These are phyloP conservation scores for Melanaphis sacchari DNA, from an alignment of 1,140 invertebrate genomes.

Conservation along the genomic window DNA sequence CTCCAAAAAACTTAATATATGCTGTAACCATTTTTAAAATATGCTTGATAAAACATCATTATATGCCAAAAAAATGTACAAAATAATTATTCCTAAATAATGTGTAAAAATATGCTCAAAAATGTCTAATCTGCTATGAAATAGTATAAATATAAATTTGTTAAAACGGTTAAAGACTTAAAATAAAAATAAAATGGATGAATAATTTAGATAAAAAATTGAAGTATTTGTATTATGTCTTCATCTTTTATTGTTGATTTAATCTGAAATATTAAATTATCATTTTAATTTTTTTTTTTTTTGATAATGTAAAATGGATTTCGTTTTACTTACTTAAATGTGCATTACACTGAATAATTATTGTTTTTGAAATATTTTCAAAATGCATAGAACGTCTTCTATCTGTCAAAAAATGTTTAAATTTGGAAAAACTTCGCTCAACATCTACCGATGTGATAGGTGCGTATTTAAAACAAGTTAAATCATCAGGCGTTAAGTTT, in stretches of 20 bases:
- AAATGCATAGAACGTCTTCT: background rate
- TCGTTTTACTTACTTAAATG: background rate
- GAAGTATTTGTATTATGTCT: too few relatives aligned
- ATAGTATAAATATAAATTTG: too few relatives aligned
- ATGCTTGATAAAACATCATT: too few relatives aligned
- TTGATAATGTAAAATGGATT: background rate
- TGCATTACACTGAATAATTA: background rate
- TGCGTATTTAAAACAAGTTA: background rate
- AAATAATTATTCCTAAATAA: too few relatives aligned
- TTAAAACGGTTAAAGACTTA: too few relatives aligned
- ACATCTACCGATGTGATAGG: background rate
- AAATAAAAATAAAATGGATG: too few relatives aligned
- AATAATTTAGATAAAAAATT: too few relatives aligned
- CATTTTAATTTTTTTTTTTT: background rate
- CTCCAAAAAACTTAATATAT: too few relatives aligned
- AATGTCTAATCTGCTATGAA: too few relatives aligned
- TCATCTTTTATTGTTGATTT: background rate
- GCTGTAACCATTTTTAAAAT: too few relatives aligned
- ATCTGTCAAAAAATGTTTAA: background rate
- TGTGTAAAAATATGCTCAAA: too few relatives aligned
- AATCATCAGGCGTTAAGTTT: background rate
- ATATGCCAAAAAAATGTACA: too few relatives aligned
- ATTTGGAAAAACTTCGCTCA: background rate
- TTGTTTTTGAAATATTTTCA: slow-evolving; percentile 1
- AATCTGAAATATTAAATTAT: background rate